Evolutionary conservation across 2,113 vertebrate genomes (phyloP).

Genomic region (Protobothrops mucrosquamatus): DNA sequence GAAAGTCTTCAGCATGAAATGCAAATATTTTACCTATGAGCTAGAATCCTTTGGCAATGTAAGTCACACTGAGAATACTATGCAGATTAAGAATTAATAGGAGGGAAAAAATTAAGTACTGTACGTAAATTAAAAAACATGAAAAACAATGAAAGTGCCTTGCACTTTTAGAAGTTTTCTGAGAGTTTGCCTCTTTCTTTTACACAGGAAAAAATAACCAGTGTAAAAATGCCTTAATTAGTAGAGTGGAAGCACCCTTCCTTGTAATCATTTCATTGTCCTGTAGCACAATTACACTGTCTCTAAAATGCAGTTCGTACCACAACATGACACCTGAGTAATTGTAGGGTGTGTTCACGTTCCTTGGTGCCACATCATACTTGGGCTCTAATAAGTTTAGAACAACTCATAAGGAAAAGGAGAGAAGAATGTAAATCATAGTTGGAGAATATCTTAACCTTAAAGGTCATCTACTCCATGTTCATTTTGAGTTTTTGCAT

Average conservation of each 20-base stretch:
- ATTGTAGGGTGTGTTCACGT: background rate
- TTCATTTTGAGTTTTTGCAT: background rate
- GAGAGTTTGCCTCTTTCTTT: background rate
- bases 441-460: background rate
- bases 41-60: background rate
- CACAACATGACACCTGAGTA: background rate
- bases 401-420: background rate
- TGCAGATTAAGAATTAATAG: background rate
- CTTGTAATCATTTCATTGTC: background rate
- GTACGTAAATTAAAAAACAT: background rate
- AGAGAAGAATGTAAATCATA: background rate
- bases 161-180: background rate
- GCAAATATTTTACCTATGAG: background rate
- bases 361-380: background rate
- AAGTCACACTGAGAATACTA: background rate
- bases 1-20: background rate
- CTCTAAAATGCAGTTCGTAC: accelerated
- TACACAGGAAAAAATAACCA: too few relatives aligned
- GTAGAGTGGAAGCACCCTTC: background rate
- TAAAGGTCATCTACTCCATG: background rate
- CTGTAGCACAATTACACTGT: accelerated
- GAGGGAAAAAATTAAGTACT: background rate
- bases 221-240: background rate
- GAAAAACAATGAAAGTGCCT: background rate
- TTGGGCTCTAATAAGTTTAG: background rate